These are phyloP conservation scores for Lasioglossum villosulum DNA, from an alignment of 2,888 invertebrate species.

Conservation along the genomic window DNA sequence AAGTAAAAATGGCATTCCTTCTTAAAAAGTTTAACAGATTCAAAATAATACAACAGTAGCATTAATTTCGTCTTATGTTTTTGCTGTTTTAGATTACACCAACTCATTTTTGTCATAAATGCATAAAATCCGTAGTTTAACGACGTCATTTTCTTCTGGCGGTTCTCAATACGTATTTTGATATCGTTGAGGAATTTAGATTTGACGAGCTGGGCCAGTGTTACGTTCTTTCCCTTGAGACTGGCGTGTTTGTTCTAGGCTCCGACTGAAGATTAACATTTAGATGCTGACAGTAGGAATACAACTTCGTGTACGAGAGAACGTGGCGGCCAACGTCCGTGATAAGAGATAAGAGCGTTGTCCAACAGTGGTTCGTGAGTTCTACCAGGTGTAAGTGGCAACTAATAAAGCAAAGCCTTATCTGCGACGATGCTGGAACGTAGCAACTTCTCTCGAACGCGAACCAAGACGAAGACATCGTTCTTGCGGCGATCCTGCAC, in stretches of 20 bases:
- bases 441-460: conserved; percentile 1
- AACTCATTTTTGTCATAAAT: too few relatives aligned
- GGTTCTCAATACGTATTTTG: background rate
- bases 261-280: conserved; percentile 42
- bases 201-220: background rate
- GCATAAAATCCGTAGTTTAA: background rate
- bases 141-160: background rate
- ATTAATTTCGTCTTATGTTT: too few relatives aligned
- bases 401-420: conserved; percentile 56
- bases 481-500: background rate
- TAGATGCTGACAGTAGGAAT: conserved; percentile 46
- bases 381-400: conserved; percentile 48
- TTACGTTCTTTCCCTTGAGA: background rate
- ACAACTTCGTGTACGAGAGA: conserved; percentile 17
- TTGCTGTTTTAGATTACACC: too few relatives aligned
- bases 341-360: conserved; percentile 64
- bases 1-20: too few relatives aligned
- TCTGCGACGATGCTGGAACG: conserved; percentile 35
- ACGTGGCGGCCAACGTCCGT: conserved; percentile 29
- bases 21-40: too few relatives aligned
- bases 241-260: conserved; percentile 32
- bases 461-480: background rate
- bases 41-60: too few relatives aligned
- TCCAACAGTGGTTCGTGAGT: conserved; percentile 45
- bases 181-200: background rate